Conservation (phyloP, 2,113 vertebrate species). For the Nesoenas mayeri region DNA sequence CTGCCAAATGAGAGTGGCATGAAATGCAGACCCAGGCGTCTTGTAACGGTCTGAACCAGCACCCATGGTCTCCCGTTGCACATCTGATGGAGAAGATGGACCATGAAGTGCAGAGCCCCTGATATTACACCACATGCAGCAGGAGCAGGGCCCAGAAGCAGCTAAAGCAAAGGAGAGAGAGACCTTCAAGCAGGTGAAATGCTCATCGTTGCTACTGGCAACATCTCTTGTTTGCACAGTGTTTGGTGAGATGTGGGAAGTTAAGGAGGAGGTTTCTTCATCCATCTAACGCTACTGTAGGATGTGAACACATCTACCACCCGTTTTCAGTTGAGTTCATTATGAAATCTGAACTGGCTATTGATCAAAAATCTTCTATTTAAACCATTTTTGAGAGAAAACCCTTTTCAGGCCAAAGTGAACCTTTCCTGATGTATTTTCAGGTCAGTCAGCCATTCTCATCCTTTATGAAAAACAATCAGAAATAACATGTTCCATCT, state of each 20-base stretch:
- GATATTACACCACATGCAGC: fast-evolving
- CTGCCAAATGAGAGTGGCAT: fast-evolving
- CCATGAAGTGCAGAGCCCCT: fast-evolving
- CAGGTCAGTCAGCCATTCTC: neutral
- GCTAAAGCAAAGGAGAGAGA: neutral
- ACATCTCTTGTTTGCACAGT: neutral
- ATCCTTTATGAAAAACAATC: neutral
- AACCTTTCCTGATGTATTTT: neutral
- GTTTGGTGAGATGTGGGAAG: neutral
- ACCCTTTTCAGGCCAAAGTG: neutral
- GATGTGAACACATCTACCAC: neutral
- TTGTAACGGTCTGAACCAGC: neutral
- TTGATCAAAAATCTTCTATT: neutral
- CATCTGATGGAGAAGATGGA: neutral
- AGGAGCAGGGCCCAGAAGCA: neutral
- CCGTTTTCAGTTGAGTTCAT: neutral
- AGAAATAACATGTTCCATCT: neutral
- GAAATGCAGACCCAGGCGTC: neutral
- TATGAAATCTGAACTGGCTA: neutral
- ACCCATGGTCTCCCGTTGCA: fast-evolving
- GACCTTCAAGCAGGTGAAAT: neutral
- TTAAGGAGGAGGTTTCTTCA: slow-evolving; percentile 22
- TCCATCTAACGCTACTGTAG: neutral
- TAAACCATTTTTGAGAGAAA: neutral
- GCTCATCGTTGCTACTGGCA: slow-evolving; percentile 19